Evolutionary conservation across 2,888 invertebrate genomes (phyloP).

Genomic region (Himalopsyche tibetana): DNA sequence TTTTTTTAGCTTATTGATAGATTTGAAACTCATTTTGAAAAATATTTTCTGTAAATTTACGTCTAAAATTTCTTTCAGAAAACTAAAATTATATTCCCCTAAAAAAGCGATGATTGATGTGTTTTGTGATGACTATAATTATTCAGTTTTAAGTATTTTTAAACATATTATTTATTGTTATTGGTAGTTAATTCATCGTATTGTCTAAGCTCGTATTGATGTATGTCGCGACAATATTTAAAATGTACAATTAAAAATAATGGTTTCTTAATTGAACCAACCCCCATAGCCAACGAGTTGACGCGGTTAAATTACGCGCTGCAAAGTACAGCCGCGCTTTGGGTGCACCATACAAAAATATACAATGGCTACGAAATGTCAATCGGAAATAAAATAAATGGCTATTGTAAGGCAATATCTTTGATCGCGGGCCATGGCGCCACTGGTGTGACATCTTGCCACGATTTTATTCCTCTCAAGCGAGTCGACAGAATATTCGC

Average conservation of each 20-base stretch:
- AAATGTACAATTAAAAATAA: constrained; percentile 33
- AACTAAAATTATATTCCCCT: too few relatives aligned
- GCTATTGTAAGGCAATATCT: constrained; percentile 61
- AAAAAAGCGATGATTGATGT: too few relatives aligned
- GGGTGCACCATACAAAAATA: constrained; percentile 32
- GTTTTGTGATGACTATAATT: too few relatives aligned
- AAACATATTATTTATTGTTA: too few relatives aligned
- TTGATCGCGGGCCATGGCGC: constrained; percentile 61
- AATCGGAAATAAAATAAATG: constrained; percentile 61
- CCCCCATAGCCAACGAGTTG: constrained; percentile 10
- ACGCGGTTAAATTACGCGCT: neutral
- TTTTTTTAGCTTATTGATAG: too few relatives aligned
- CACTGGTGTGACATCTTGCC: constrained; percentile 52
- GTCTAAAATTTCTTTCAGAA: too few relatives aligned
- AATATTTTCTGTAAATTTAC: too few relatives aligned
- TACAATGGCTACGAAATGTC: constrained; percentile 59
- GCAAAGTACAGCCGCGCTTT: constrained; percentile 46
- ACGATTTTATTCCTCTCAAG: constrained; percentile 51
- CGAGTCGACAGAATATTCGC: constrained; percentile 30
- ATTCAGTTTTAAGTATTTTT: too few relatives aligned
- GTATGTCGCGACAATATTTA: too few relatives aligned
- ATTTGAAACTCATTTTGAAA: too few relatives aligned
- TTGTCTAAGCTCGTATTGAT: too few relatives aligned
- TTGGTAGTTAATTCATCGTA: too few relatives aligned
- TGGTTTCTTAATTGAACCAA: constrained; percentile 14